Conservation (phyloP, 2,113 vertebrate species). For the Calyptommatus sinebrachiatus region DNA sequence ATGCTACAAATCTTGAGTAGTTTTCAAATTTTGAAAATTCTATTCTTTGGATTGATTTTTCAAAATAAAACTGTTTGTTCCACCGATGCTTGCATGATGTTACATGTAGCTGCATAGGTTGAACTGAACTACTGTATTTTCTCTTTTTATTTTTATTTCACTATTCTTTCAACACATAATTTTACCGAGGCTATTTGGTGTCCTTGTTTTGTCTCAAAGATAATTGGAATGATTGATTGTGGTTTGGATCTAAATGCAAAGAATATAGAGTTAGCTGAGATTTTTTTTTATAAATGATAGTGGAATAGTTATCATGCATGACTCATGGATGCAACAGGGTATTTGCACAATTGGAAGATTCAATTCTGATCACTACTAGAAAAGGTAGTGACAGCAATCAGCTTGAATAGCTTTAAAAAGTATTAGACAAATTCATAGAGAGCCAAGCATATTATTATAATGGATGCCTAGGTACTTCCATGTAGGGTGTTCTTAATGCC, state of each 20-base stretch:
- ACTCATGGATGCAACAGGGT: too few relatives aligned
- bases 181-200: too few relatives aligned
- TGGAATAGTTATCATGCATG: too few relatives aligned
- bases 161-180: background rate
- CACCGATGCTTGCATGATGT: constrained; percentile 21
- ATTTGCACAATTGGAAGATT: too few relatives aligned
- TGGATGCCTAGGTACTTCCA: too few relatives aligned
- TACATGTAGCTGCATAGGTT: background rate
- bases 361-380: too few relatives aligned
- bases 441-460: too few relatives aligned
- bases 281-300: background rate
- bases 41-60: constrained; percentile 44
- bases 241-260: background rate
- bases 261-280: background rate
- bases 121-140: background rate
- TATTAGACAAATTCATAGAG: too few relatives aligned
- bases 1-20: constrained; percentile 35
- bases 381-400: too few relatives aligned
- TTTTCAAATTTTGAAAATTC: constrained; percentile 33
- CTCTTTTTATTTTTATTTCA: background rate
- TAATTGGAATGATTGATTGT: background rate
- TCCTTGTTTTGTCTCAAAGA: background rate
- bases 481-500: too few relatives aligned
- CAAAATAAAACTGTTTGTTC: constrained; percentile 30
- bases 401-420: too few relatives aligned